These are phyloP conservation scores for Pteromalus puparum DNA, from an alignment of 1,140 invertebrate genomes.

Conservation along the genomic window DNA sequence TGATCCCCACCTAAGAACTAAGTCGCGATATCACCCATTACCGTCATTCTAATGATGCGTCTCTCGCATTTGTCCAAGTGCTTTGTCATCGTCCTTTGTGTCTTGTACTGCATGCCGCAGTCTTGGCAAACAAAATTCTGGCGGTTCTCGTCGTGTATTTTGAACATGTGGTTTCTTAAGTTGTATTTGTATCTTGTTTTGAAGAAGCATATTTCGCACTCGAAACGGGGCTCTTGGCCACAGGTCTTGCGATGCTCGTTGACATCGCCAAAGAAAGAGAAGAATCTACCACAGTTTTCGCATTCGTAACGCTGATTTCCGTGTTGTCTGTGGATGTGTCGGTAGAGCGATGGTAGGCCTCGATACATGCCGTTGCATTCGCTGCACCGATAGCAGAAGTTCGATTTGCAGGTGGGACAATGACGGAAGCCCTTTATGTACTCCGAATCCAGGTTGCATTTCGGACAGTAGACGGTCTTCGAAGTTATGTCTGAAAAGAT, in stretches of 20 bases:
- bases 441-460: neutral
- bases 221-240: slow-evolving; percentile 12
- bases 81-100: neutral
- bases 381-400: neutral
- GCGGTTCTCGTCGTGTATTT: slow-evolving; percentile 29
- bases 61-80: neutral
- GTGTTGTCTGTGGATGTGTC: slow-evolving; percentile 19
- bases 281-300: neutral
- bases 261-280: slow-evolving; percentile 10
- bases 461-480: slow-evolving; percentile 9
- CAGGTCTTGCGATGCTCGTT: slow-evolving; percentile 24
- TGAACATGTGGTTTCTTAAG: slow-evolving; percentile 1
- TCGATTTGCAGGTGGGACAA: neutral
- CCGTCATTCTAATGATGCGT: neutral
- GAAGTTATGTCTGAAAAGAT: neutral
- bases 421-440: neutral
- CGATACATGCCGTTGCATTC: neutral
- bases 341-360: neutral
- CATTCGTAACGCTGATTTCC: neutral
- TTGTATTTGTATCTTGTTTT: slow-evolving; percentile 32
- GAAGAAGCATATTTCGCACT: slow-evolving; percentile 22
- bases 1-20: too few species aligned
- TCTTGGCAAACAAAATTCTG: neutral
- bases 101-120: slow-evolving; percentile 26
- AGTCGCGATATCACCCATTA: too few species aligned